A percentile compares a stretch with the other conserved stretches of the same genome.
These are phyloP conservation scores for Myripristis jacobus DNA, from an alignment of 2,797 vertebrate genomes.

Conservation along the genomic window DNA sequence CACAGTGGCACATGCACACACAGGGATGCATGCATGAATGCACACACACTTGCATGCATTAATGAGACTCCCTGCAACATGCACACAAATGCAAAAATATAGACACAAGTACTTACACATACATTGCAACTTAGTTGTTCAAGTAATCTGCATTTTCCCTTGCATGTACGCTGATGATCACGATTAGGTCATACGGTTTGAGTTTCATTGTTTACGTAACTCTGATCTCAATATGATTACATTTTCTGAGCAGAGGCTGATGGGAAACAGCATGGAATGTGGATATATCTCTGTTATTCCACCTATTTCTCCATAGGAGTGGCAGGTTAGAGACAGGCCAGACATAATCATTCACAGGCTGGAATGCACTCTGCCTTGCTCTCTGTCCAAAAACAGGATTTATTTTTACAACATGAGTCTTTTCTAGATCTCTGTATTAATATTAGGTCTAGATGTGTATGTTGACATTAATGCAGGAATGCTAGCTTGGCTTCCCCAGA, in stretches of 20 bases:
- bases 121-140: neutral
- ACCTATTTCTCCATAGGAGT: constrained; percentile 49
- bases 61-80: too few species aligned
- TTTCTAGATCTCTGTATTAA: neutral
- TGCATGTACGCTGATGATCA: neutral
- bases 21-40: neutral
- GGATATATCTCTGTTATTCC: constrained; percentile 46
- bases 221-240: constrained; percentile 34
- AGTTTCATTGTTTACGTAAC: constrained; percentile 44
- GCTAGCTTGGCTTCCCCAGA: constrained; percentile 2
- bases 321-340: constrained; percentile 32
- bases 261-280: constrained; percentile 63
- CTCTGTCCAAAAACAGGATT: constrained; percentile 34
- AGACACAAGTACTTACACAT: too few species aligned
- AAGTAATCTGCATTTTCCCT: constrained; percentile 11
- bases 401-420: constrained; percentile 9
- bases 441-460: neutral
- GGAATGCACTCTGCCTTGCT: constrained; percentile 54
- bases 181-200: neutral
- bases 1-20: neutral
- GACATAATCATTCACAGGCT: constrained; percentile 53
- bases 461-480: constrained; percentile 10
- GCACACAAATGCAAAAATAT: too few species aligned
- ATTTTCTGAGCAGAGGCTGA: constrained; percentile 30
- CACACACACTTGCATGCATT: too few species aligned